Percentiles rank a stretch among this genome's conserved stretches.
Evolutionary conservation across 2,797 vertebrate genomes (phyloP).

Genomic region (Steatocranus sp.): DNA sequence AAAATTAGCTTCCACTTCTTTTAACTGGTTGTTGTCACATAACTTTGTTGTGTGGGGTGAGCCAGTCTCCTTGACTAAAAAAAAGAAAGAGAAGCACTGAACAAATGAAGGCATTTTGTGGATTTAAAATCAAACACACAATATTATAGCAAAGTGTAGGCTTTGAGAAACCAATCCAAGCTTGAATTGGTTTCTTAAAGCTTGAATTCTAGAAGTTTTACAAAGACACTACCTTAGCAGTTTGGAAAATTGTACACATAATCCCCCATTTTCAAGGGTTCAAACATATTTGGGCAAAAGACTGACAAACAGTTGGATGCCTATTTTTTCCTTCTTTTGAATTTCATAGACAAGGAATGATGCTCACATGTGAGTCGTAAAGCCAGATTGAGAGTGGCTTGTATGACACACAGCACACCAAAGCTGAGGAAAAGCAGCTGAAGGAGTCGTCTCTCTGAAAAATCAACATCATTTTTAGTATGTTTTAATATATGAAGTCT

Average conservation of each 20-base stretch:
- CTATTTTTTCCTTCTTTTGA: neutral
- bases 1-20: neutral
- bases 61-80: neutral
- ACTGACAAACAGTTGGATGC: too few species aligned
- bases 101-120: neutral
- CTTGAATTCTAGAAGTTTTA: too few species aligned
- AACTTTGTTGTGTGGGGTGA: neutral
- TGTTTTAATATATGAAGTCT: neutral
- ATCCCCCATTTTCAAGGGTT: too few species aligned
- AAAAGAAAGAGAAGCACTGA: neutral
- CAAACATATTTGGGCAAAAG: too few species aligned
- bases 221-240: too few species aligned
- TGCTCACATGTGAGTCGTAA: constrained; percentile 32
- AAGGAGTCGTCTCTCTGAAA: constrained; percentile 6
- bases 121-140: neutral
- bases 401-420: constrained; percentile 30
- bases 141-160: too few species aligned
- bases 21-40: neutral
- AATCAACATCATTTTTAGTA: neutral
- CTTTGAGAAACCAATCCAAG: too few species aligned
- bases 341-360: neutral
- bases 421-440: constrained; percentile 17
- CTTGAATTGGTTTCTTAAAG: too few species aligned
- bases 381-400: constrained; percentile 43
- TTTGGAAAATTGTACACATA: too few species aligned